Base-by-base conservation (phyloP, 2,888 invertebrate species). In the Coelinius sp. region DNA sequence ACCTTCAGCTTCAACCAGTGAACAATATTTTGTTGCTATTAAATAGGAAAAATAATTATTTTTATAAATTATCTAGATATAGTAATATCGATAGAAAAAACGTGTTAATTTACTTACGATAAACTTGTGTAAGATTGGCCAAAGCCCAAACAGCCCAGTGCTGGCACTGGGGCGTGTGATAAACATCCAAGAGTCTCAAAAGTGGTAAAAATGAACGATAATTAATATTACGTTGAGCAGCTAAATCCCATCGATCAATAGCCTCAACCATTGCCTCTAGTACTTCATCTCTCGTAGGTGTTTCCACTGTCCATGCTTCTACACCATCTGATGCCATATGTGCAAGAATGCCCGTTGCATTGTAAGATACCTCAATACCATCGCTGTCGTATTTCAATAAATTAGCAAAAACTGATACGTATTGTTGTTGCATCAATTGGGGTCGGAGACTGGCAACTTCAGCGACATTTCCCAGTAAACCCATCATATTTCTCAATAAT, bases 71-170 rank as follows among this genome's bases (percentile, higher is more conserved):
- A 14, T 46, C 14, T 17, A 2, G 7, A 4, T 17, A 17, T 17
- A 46, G 14, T 20, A 7, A 20, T 20, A 14, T 46, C 7, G 0
- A 7, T 46, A 49, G 8, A 17, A 20, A 20, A 49, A 20, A 49
- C 8, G 6, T 35, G n/a, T 35, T 6, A 8, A 6, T 2, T 1
- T 49, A 93, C 95, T 93, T 88, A 95, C 96, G 95, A 87, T 97
- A 96, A 27, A 97, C 95, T 73, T 92, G 94, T 62, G 98, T 99
- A 74, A 99, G 92, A 89, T 99, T 99, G 63, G 98, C 97, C 73
- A 99, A 90, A 0, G 98, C 98, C 98, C 98, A 99, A 6, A 95
- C 94, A 1, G 98, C 97, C 98, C 98, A 98, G 86, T 96, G 94
- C 86, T 97, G 97, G 87, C 97, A 97, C 86, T 95, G 93, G 0